Percentiles rank a stretch among this genome's conserved stretches.
phyloP scores from a whole-genome alignment of 2,888 invertebrate species.

The Drosophila vallismaia region DNA sequence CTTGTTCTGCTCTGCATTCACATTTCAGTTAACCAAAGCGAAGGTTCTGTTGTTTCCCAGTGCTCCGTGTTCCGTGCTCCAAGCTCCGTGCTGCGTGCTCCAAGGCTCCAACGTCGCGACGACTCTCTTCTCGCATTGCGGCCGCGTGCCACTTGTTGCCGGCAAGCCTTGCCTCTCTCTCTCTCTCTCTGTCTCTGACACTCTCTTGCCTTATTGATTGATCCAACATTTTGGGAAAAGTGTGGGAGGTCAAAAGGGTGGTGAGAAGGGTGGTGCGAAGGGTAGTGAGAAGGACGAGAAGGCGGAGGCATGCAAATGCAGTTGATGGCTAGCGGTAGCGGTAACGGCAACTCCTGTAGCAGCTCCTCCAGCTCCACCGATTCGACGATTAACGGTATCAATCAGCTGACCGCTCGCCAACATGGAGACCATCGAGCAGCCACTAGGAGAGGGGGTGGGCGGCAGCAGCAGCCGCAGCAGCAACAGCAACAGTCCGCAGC shows the following conservation, averaged over 20 bases:
- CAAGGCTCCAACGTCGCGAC: background rate
- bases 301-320: constrained; percentile 55
- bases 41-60: constrained; percentile 63
- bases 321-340: constrained; percentile 62
- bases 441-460: background rate
- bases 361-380: constrained; percentile 25
- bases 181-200: constrained; percentile 4
- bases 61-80: constrained; percentile 11
- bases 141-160: constrained; percentile 64
- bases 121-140: constrained; percentile 6
- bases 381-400: background rate
- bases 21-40: constrained; percentile 68
- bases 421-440: constrained; percentile 26
- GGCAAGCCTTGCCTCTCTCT: background rate
- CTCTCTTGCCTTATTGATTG: constrained; percentile 13
- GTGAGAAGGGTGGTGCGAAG: background rate
- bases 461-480: background rate
- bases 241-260: background rate
- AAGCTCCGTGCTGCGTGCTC: background rate
- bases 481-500: constrained; percentile 39
- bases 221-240: constrained; percentile 12
- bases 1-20: constrained; percentile 72
- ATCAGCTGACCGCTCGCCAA: constrained; percentile 14
- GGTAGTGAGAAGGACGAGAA: constrained; percentile 20
- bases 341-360: constrained; percentile 52